These are phyloP conservation scores for Sitta carolinensis DNA, from an alignment of 2,797 vertebrate species.

Conservation along the genomic window DNA sequence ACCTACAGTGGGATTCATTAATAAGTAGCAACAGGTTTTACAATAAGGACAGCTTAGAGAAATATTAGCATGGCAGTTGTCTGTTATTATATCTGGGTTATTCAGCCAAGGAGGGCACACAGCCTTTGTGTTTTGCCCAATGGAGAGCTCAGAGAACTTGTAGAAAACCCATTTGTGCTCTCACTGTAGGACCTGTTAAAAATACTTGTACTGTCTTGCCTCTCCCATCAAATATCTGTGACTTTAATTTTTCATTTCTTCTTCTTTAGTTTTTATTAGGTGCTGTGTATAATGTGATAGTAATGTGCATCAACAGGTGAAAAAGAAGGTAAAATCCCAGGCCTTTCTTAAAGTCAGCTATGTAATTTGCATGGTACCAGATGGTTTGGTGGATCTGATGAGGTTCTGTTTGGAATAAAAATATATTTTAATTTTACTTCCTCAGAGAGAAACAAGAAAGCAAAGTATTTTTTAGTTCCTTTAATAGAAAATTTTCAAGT, in stretches of 20 bases:
- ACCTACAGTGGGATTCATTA: background rate
- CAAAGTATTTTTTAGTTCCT: background rate
- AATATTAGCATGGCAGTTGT: background rate
- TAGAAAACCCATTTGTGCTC: background rate
- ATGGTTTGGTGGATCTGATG: background rate
- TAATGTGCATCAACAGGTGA: background rate
- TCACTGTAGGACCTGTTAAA: background rate
- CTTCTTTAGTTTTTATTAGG: background rate
- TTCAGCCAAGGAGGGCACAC: background rate
- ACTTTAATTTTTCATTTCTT: background rate
- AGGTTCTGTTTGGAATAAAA: background rate
- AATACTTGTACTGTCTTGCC: background rate
- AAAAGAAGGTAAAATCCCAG: background rate
- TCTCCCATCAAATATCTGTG: background rate
- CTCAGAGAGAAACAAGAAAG: background rate
- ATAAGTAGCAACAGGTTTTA: background rate
- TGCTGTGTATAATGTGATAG: background rate
- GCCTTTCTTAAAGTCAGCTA: background rate
- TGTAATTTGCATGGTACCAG: background rate
- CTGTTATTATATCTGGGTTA: background rate
- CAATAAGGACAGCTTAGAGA: background rate
- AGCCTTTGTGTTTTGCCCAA: background rate
- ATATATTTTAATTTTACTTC: background rate
- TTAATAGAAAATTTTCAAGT: background rate
- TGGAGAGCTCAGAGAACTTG: background rate